These are phyloP conservation scores for Neofelis nebulosa DNA, from an alignment of 2,113 vertebrate genomes.

Conservation along the genomic window DNA sequence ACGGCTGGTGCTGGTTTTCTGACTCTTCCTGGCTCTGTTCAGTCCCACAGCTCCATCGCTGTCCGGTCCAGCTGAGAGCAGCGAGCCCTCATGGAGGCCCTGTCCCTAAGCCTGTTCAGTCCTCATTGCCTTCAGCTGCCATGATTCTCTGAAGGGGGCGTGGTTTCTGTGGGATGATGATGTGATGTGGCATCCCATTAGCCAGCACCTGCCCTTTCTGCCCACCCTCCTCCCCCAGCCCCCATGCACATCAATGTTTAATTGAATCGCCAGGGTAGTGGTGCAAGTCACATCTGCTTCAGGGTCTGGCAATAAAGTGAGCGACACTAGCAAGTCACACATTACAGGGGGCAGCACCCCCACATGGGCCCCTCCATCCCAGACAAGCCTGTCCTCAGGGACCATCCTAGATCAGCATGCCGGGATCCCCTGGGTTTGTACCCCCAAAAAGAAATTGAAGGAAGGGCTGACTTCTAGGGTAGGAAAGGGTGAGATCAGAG, in stretches of 20 bases:
- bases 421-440: neutral
- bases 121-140: constrained; percentile 86
- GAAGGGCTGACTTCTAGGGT: neutral
- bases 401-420: neutral
- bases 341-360: neutral
- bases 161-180: constrained; percentile 90
- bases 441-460: neutral
- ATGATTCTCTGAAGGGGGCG: constrained; percentile 89
- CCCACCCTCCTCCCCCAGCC: constrained; percentile 85
- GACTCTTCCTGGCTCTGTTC: neutral
- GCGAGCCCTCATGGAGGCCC: constrained; percentile 75
- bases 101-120: constrained; percentile 89
- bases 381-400: neutral
- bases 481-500: neutral
- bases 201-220: constrained; percentile 81
- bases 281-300: constrained; percentile 94
- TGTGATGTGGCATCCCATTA: constrained; percentile 93
- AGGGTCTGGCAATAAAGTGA: constrained; percentile 90
- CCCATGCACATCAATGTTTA: constrained; percentile 92
- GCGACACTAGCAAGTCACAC: neutral
- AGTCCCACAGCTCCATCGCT: neutral
- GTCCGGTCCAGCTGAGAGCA: neutral
- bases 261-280: constrained; percentile 94
- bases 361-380: neutral
- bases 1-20: neutral